Percentiles rank a stretch among this genome's conserved stretches.
Conservation (phyloP, 2,113 vertebrate species). For the Planiliza haematocheilus region DNA sequence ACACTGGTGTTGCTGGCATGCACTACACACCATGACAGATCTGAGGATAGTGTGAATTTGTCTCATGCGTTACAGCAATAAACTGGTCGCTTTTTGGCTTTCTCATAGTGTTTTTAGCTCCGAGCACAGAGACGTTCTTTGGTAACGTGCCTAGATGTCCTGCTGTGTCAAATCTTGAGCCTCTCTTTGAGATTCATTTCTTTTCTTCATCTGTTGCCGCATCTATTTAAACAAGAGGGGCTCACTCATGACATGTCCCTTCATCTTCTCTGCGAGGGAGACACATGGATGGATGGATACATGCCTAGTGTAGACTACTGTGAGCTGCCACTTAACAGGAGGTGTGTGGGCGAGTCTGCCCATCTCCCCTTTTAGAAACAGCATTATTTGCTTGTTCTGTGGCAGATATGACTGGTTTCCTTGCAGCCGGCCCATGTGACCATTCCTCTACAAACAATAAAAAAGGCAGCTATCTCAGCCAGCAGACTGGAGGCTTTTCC, state of each 20-base stretch:
- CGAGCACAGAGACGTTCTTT: slow-evolving; percentile 33
- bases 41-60: slow-evolving; percentile 21
- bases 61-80: slow-evolving; percentile 16
- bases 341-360: slow-evolving; percentile 78
- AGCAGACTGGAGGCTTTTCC: slow-evolving; percentile 78
- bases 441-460: slow-evolving; percentile 74
- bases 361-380: slow-evolving; percentile 82
- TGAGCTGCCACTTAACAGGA: slow-evolving; percentile 77
- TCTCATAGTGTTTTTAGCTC: slow-evolving; percentile 43
- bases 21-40: slow-evolving; percentile 15
- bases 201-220: slow-evolving; percentile 68
- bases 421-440: slow-evolving; percentile 72
- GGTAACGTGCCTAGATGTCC: slow-evolving; percentile 51
- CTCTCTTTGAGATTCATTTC: slow-evolving; percentile 61
- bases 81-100: slow-evolving; percentile 5
- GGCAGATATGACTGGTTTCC: slow-evolving; percentile 81
- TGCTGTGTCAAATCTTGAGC: slow-evolving; percentile 56
- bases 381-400: slow-evolving; percentile 75
- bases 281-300: slow-evolving; percentile 68
- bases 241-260: slow-evolving; percentile 67
- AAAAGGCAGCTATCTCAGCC: slow-evolving; percentile 77
- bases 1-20: slow-evolving; percentile 7
- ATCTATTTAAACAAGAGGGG: slow-evolving; percentile 65
- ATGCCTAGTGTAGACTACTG: slow-evolving; percentile 63
- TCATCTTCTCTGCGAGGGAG: slow-evolving; percentile 55